These are phyloP conservation scores for Eupithecia tripunctaria DNA, from an alignment of 2,888 invertebrate genomes.

Conservation along the genomic window DNA sequence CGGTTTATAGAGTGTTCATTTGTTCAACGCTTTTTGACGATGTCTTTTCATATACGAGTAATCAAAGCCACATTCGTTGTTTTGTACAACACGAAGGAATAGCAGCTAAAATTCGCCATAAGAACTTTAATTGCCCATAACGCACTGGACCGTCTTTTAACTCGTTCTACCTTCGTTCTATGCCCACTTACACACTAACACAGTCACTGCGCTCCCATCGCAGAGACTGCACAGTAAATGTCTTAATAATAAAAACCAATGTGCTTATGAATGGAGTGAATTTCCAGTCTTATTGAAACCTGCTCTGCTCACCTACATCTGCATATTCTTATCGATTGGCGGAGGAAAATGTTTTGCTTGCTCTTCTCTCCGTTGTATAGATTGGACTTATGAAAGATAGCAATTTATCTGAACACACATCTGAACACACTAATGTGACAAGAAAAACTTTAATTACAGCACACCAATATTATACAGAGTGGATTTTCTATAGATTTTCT, in stretches of 20 bases:
- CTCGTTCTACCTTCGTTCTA: neutral
- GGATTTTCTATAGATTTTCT: too few species aligned
- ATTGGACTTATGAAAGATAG: neutral
- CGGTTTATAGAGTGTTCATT: neutral
- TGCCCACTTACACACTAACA: neutral
- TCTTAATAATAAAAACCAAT: conserved; percentile 56
- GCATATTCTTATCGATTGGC: conserved; percentile 43
- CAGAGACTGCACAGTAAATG: conserved; percentile 15
- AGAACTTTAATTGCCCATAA: neutral
- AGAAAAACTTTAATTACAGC: neutral
- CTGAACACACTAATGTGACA: neutral
- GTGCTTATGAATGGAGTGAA: conserved; percentile 57
- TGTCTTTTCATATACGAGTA: neutral
- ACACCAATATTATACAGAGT: neutral
- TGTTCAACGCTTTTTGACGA: neutral
- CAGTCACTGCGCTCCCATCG: neutral
- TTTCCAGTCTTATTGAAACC: conserved; percentile 50
- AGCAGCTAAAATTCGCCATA: neutral
- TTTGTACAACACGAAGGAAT: neutral
- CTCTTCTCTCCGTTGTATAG: conserved; percentile 18
- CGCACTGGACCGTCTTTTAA: neutral
- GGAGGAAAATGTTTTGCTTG: conserved; percentile 29
- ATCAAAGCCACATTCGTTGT: neutral
- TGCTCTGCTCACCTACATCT: conserved; percentile 52
- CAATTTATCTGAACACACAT: neutral